A percentile compares a stretch with the other conserved stretches of the same genome.
Conservation (phyloP, 2,113 vertebrate genomes). For the Anas platyrhynchos region DNA sequence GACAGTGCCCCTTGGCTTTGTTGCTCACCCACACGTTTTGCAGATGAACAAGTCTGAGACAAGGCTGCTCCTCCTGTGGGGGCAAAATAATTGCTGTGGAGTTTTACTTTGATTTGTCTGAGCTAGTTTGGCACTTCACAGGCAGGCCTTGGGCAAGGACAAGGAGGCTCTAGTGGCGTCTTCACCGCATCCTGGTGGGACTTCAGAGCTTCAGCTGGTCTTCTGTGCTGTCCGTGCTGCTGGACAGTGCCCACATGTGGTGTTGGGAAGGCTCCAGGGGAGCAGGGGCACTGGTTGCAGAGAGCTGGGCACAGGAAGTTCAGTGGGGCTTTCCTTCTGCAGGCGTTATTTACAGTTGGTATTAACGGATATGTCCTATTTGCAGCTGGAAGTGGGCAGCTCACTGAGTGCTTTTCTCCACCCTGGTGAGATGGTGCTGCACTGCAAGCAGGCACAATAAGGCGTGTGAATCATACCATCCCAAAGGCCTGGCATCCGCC, state of each 20-base stretch:
- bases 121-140: not conserved
- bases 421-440: not conserved
- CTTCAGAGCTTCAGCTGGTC: too few relatives aligned
- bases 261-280: not conserved
- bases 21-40: accelerated
- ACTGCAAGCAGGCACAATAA: not conserved
- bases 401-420: not conserved
- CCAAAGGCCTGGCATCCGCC: not conserved
- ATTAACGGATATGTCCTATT: not conserved
- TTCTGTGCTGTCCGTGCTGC: not conserved
- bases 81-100: not conserved
- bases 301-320: not conserved
- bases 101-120: not conserved
- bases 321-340: accelerated
- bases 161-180: not conserved
- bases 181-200: not conserved
- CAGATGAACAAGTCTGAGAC: not conserved
- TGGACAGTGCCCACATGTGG: not conserved
- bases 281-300: accelerated
- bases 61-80: not conserved
- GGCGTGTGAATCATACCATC: conserved; percentile 43
- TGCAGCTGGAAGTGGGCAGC: not conserved
- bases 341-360: not conserved
- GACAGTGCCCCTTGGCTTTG: accelerated
- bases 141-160: not conserved